Conservation (phyloP, 2,797 vertebrate species). For the Mus spretus region DNA sequence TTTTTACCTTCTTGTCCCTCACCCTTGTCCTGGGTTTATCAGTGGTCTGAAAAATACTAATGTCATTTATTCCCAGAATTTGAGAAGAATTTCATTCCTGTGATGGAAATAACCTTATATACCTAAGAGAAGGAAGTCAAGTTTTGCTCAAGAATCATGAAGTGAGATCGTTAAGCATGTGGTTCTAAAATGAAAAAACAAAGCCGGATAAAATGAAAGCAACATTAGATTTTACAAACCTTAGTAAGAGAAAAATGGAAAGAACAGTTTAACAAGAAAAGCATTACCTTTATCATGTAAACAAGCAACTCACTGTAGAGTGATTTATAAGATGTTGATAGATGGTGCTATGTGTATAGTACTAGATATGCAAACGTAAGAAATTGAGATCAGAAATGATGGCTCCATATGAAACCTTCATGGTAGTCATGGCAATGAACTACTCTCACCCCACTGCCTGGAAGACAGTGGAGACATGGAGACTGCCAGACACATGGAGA, state of each 20-base stretch:
- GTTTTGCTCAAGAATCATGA: not conserved
- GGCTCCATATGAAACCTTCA: not conserved
- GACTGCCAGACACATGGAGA: too few relatives aligned
- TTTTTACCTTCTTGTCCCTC: too few relatives aligned
- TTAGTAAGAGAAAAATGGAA: not conserved
- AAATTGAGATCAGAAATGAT: not conserved
- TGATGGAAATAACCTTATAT: not conserved
- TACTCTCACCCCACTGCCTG: not conserved
- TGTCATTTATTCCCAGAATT: not conserved
- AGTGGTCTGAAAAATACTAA: not conserved
- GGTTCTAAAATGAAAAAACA: not conserved
- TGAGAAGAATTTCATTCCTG: not conserved
- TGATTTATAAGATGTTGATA: not conserved
- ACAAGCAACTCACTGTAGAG: not conserved
- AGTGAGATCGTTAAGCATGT: not conserved
- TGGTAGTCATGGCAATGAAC: not conserved
- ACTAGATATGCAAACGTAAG: too few relatives aligned
- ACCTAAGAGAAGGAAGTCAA: not conserved
- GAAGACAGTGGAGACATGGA: not conserved
- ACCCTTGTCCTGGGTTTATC: not conserved
- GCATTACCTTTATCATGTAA: not conserved
- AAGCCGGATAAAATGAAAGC: not conserved
- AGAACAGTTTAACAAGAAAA: not conserved
- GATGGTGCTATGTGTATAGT: not conserved
- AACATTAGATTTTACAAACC: not conserved